Base-by-base conservation (phyloP, 2,888 invertebrate species). In the Monopis laevigella region DNA sequence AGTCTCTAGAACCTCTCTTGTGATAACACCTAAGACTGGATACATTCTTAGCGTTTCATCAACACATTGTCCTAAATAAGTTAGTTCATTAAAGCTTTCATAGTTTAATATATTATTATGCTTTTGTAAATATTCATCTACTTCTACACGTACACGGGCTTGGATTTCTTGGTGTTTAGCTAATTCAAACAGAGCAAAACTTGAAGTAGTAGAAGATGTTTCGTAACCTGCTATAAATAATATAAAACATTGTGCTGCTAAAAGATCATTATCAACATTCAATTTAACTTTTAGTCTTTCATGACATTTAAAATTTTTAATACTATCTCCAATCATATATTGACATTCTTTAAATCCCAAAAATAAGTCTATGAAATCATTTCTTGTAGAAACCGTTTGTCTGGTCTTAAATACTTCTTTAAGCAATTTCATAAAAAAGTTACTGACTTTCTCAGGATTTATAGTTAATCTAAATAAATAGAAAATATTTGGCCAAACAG, bases 181-280 rank as follows among this genome's bases (percentile, higher is more conserved):
- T 26, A 85, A 51, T 49, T 82, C 81, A 47, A 69, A 83, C 10
- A 83, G 51, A 1, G 65, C 65, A 46, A 68, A 82, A 32, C 70
- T 65, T 52, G 82, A 58, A 2, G 71, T 70, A n/a, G 72, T 65
- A 10, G 69, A 62, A 6, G 82, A 82, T 0, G 84, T 82, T 54
- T 84, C 84, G 43, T 73, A 83, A 1, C 84, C 84, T 19, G 82
- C 84, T 0, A 59, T 43, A 43, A 82, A 82, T 48, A 84, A 82
- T 1, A 75, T 52, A 39, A 74, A 66, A 2, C 83, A 77, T 43
- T 86, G 84, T 0, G 84, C 73, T 0, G 77, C 66, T 3, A 86
- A 47, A 26, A 84, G 53, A 2, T 78, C 64, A 8, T 81, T 53
- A 1, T 69, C 59, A 1, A 83, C 51, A 2, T 61, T 53, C 0